Conservation (phyloP, 2,113 vertebrate genomes). For the Sinocyclocheilus anshuiensis region DNA sequence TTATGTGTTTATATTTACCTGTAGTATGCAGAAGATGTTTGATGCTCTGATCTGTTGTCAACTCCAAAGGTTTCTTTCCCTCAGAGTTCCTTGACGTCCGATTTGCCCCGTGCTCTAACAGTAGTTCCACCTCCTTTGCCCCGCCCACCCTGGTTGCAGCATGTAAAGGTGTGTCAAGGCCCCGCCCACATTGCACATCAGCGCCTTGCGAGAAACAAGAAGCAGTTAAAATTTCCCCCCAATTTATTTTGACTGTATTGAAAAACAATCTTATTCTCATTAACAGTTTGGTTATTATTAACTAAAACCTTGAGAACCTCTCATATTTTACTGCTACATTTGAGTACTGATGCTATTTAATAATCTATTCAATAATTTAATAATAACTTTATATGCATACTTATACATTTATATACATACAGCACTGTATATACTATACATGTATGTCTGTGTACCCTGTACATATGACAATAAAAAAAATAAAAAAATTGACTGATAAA, state of each 20-base stretch:
- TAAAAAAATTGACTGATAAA: too few relatives aligned
- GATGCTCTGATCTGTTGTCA: slow-evolving; percentile 76
- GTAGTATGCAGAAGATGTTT: slow-evolving; percentile 70
- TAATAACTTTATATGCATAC: too few relatives aligned
- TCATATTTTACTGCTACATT: too few relatives aligned
- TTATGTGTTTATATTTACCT: slow-evolving; percentile 56
- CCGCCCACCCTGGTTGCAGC: slow-evolving; percentile 77
- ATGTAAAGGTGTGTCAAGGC: slow-evolving; percentile 83
- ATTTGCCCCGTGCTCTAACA: slow-evolving; percentile 87
- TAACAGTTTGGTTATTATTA: too few relatives aligned
- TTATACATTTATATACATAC: too few relatives aligned
- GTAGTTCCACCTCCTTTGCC: slow-evolving; percentile 73
- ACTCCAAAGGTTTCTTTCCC: slow-evolving; percentile 81
- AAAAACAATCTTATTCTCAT: not conserved
- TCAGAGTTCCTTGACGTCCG: slow-evolving; percentile 78
- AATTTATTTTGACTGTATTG: not conserved
- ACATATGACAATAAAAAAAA: too few relatives aligned
- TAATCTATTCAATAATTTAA: too few relatives aligned
- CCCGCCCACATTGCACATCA: slow-evolving; percentile 75
- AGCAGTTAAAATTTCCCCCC: not conserved
- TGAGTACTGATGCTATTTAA: too few relatives aligned
- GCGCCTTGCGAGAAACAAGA: slow-evolving; percentile 75
- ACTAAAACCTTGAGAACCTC: not conserved
- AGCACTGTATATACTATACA: too few relatives aligned
- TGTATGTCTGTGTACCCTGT: too few relatives aligned